Conservation (phyloP, 2,113 vertebrate genomes). For the Myodes glareolus region DNA sequence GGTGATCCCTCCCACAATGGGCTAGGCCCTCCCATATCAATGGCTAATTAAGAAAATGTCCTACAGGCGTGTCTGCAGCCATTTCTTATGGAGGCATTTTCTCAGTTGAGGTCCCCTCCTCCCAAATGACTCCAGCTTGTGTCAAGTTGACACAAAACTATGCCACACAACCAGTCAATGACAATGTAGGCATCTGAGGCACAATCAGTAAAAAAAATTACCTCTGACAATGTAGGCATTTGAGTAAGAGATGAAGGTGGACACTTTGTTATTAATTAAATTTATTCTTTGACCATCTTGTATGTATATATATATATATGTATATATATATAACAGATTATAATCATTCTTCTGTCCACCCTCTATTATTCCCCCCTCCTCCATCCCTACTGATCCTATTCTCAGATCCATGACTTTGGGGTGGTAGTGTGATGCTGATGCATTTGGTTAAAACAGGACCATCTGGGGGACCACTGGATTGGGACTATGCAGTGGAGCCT, state of each 20-base stretch:
- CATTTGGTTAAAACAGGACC: background rate
- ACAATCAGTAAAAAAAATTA: no score
- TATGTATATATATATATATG: no score
- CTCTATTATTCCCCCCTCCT: background rate
- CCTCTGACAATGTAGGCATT: background rate
- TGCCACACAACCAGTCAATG: background rate
- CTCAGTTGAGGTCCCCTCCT: background rate
- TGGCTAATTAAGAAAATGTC: background rate
- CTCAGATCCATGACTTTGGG: background rate
- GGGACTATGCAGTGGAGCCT: background rate
- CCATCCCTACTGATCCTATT: background rate
- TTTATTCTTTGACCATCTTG: background rate
- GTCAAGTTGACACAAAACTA: background rate
- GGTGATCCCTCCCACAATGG: background rate
- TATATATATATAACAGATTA: no score
- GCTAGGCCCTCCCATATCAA: background rate
- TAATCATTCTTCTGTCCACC: background rate
- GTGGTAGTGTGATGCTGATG: no score
- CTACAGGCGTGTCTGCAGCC: background rate
- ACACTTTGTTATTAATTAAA: background rate
- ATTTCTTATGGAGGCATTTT: background rate
- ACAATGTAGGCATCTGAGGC: background rate
- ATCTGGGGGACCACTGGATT: no score
- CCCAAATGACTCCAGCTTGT: background rate
- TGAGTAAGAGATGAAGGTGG: constrained; percentile 16